phyloP scores from a whole-genome alignment of 35 echinoderm and acorn worm genomes.

The Amphiura filiformis region DNA sequence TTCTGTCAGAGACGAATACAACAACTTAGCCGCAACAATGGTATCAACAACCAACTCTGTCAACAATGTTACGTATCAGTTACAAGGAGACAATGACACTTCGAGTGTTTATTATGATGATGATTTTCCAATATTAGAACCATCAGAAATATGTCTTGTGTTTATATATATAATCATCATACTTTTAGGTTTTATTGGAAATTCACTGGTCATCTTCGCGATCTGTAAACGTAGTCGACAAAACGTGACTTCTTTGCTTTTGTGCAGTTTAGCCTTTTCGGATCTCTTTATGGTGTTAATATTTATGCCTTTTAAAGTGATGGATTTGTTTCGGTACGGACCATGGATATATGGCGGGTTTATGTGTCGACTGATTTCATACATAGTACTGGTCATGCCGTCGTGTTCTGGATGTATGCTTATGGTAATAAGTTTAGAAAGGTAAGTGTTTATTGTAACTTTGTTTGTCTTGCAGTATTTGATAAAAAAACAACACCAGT shows the following conservation, averaged over 20 bases:
- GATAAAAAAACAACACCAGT: no score
- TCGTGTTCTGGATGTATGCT: conserved; percentile 78
- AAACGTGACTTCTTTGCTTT: conserved; percentile 72
- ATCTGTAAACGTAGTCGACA: conserved; percentile 32
- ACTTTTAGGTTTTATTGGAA: conserved; percentile 54
- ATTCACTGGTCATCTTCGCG: conserved; percentile 41
- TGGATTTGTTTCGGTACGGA: neutral
- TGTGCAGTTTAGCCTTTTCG: conserved; percentile 65
- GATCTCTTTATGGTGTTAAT: conserved; percentile 37
- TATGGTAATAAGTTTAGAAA: conserved; percentile 70
- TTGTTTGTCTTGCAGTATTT: no score
- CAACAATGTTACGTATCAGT: no score
- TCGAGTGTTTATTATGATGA: no score
- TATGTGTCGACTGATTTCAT: conserved; percentile 37
- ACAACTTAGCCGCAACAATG: no score
- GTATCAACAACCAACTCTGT: no score
- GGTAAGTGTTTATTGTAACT: conserved; percentile 16
- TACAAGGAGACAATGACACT: no score
- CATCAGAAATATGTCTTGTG: no score
- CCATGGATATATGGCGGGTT: conserved; percentile 19
- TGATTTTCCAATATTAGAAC: no score
- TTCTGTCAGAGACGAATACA: no score
- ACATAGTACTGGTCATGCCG: conserved; percentile 32
- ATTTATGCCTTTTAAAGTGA: conserved; percentile 52
- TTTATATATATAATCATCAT: neutral